Evolutionary conservation across 2,888 invertebrate genomes (phyloP), one percentile per base, ranked within the genome.

Genomic region (Hydropsyche betteni): DNA sequence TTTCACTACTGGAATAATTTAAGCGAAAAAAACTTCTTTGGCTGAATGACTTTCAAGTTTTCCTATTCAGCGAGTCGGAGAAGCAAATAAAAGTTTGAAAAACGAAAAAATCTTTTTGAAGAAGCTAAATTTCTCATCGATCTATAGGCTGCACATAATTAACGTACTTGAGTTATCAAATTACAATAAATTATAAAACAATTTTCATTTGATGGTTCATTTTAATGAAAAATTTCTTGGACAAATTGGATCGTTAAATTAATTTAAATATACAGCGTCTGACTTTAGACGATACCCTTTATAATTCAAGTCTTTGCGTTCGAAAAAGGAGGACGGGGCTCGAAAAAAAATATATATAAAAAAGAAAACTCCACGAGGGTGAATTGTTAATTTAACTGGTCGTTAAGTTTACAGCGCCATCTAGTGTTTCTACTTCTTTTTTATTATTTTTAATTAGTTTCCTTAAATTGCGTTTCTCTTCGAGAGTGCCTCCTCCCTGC

Each of bases 371-470:
- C 69, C 50, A 36, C 52, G 64, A 69, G 69, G 74, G 68, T 76
- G 78, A 78, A 78, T 76, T 78, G 78, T 78, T 78, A 78, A 78
- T 78, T 76, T 78, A 69, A 69, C 55, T 38, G 71, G 69, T 76
- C 76, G 76, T 74, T 78, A 77, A 68, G 74, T 76, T 71, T 74
- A 38, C 53, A 73, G 34, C 72, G 68, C 58, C 68, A 76, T 69
- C 71, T 53, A 61, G 72, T 50, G 76, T 69, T 68, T 73, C 71
- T 53, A 69, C 69, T 73, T 74, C 73, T 76, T 73, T 71, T 79
- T 78, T 71, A 71, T 78, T 77, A 74, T 79, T 77, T 79, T 79
- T 79, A 79, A 79, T 79, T 79, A 79, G 76, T 77, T 74, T 69
- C 38, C 61, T 52, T 50, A 76, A 78, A 78, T 75, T 75, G 71